A percentile compares a stretch with the other conserved stretches of the same genome.
Evolutionary conservation across 2,113 vertebrate genomes (phyloP).

Genomic region (Myocastor coypus): DNA sequence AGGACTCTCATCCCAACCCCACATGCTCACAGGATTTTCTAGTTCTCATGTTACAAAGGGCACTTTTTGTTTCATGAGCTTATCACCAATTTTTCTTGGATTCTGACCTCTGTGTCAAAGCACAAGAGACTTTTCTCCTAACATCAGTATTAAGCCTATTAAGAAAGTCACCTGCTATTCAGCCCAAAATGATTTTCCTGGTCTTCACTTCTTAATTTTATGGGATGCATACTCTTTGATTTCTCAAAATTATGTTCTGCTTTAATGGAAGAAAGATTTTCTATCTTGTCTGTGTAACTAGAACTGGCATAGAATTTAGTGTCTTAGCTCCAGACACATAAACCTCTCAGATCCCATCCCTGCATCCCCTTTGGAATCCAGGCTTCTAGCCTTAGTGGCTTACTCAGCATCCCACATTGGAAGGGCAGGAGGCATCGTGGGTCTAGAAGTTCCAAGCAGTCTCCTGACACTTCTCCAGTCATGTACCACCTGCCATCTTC

Average conservation of each 20-base stretch:
- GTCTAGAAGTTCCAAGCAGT: neutral
- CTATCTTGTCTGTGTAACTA: conserved; percentile 12
- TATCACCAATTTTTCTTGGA: neutral
- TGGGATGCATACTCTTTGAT: neutral
- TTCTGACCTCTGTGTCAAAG: neutral
- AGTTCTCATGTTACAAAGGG: conserved; percentile 35
- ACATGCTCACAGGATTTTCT: neutral
- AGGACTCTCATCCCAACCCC: neutral
- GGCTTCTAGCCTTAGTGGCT: neutral
- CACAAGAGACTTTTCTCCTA: neutral
- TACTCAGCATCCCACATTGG: neutral
- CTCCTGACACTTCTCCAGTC: neutral
- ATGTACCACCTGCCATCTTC: neutral
- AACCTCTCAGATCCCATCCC: neutral
- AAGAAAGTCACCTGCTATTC: conserved; percentile 13
- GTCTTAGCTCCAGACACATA: neutral
- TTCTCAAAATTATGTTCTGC: conserved; percentile 36
- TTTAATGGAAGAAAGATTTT: conserved; percentile 27
- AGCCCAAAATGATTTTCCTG: conserved; percentile 9
- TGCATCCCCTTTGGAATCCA: neutral
- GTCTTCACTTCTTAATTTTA: conserved; percentile 49
- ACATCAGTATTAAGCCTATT: conserved; percentile 46
- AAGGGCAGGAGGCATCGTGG: neutral
- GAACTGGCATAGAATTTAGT: conserved; percentile 3
- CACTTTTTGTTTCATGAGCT: conserved; percentile 38